These are phyloP conservation scores for Microctenopoma steveboyesi DNA, from an alignment of 2,797 vertebrate species.

Conservation along the genomic window DNA sequence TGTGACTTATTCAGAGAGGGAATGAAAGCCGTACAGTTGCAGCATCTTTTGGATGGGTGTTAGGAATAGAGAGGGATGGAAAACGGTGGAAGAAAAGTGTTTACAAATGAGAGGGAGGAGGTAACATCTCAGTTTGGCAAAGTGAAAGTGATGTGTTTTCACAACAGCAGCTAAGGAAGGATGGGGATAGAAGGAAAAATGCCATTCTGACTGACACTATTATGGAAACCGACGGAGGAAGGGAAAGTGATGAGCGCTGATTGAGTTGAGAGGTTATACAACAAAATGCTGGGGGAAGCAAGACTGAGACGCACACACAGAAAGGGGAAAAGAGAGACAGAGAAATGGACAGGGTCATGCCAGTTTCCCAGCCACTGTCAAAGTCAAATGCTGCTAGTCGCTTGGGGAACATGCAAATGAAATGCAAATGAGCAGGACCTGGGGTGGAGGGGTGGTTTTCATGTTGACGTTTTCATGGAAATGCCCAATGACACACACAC, in stretches of 20 bases:
- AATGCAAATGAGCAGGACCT: slow-evolving; percentile 82
- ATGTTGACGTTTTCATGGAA: slow-evolving; percentile 82
- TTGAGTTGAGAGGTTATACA: slow-evolving; percentile 50
- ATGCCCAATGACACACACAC: slow-evolving; percentile 65
- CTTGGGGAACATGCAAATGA: slow-evolving; percentile 85
- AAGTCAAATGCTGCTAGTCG: slow-evolving; percentile 80
- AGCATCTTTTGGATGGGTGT: slow-evolving; percentile 47
- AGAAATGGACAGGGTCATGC: slow-evolving; percentile 55
- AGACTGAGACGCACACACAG: slow-evolving; percentile 14
- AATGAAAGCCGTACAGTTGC: slow-evolving; percentile 64
- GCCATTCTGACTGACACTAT: slow-evolving; percentile 15
- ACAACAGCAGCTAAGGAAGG: slow-evolving; percentile 46
- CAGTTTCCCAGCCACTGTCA: slow-evolving; percentile 72
- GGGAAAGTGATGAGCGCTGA: slow-evolving; percentile 23
- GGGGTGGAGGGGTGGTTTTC: slow-evolving; percentile 71
- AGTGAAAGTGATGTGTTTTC: slow-evolving; percentile 55
- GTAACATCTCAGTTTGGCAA: slow-evolving; percentile 36
- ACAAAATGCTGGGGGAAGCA: slow-evolving; percentile 12
- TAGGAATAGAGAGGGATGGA: slow-evolving; percentile 21
- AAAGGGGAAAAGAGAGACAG: slow-evolving; percentile 9
- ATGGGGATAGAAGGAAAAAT: slow-evolving; percentile 1
- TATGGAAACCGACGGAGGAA: slow-evolving; percentile 18
- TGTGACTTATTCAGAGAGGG: slow-evolving; percentile 53
- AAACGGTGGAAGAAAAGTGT: slow-evolving; percentile 39
- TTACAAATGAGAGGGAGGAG: slow-evolving; percentile 52